A percentile compares a stretch with the other conserved stretches of the same genome.
Evolutionary conservation across 2,797 vertebrate species (phyloP).

Genomic region (Tympanoctomys barrerae): DNA sequence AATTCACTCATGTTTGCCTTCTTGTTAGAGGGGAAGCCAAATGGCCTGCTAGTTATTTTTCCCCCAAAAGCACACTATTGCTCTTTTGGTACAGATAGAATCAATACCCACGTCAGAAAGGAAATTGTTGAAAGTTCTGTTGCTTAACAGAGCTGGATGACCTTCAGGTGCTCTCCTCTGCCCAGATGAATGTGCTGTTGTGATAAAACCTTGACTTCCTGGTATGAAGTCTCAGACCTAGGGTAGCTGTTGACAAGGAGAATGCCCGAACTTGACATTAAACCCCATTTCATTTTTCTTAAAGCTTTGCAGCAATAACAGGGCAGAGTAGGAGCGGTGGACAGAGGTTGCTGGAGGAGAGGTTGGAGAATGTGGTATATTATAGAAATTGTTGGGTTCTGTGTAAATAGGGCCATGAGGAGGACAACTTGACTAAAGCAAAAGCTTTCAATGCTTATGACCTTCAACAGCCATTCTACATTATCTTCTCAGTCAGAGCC

Average conservation of each 20-base stretch:
- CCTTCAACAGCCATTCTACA: slow-evolving; percentile 25
- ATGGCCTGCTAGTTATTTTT: slow-evolving; percentile 10
- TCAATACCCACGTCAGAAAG: not conserved
- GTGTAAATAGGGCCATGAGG: not conserved
- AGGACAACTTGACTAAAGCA: not conserved
- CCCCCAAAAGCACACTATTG: not conserved
- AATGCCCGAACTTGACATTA: not conserved
- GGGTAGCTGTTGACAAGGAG: not conserved
- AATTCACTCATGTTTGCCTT: slow-evolving; percentile 49
- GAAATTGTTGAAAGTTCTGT: slow-evolving; percentile 47
- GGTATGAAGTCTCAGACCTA: not conserved
- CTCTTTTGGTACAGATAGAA: slow-evolving; percentile 22
- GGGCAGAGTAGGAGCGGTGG: not conserved
- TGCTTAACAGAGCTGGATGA: slow-evolving; percentile 24
- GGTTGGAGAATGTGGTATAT: not conserved
- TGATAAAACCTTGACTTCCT: slow-evolving; percentile 3
- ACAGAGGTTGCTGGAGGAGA: not conserved
- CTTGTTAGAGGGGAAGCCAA: slow-evolving; percentile 46
- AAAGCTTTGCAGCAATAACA: not conserved
- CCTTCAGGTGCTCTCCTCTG: not conserved
- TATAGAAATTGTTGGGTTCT: slow-evolving; percentile 18
- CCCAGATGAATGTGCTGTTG: not conserved
- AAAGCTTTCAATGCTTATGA: not conserved
- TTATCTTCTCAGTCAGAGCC: slow-evolving; percentile 43
- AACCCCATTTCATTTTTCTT: not conserved